Base-by-base conservation (phyloP, 2,888 invertebrate genomes). In the Holacanthella duospinosa region DNA sequence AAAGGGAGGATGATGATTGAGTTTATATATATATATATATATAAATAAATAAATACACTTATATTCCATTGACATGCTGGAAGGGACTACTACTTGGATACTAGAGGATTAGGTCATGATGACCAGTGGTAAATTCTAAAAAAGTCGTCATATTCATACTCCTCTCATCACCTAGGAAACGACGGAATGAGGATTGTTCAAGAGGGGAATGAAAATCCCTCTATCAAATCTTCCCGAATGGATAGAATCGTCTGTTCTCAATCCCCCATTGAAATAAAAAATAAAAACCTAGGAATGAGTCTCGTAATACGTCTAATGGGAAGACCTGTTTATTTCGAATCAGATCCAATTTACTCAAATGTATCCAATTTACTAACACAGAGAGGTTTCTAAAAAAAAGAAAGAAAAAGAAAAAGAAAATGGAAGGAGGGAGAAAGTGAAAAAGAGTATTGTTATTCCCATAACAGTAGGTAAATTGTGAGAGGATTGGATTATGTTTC, bases 271-370 rank as follows among this genome's bases (percentile, higher is more conserved):
- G 48, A 21, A 48, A 21, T 48, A 48, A 48, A 48, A 9, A 21
- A 16, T 16, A 48, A 48, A 48, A n/a, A 9, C 4, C 16, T 9
- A 48, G 21, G 48, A 48, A 48, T 48, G 21, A 21, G 48, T 21
- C n/a, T 4, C 21, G 48, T 36, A 48, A 48, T 9, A n/a, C 21
- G 19, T 21, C 48, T 48, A 21, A 48, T 48, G 48, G 36, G 48
- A 48, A 48, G 21, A 48, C 48, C 48, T 48, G 48, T 48, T 48
- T 48, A 48, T 48, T 48, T n/a, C 16, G 48, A 48, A 48, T 48
- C 48, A 48, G 48, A 21, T 48, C 48, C 48, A 48, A 48, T 48
- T 48, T 48, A 48, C 48, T 48, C 48, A 48, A 48, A 48, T 48
- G 48, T 9, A 4, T 48, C 48, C 48, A 48, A 48, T 48, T 48